Base-by-base conservation (phyloP, 2,888 invertebrate species). In the Drosophila borealis region DNA sequence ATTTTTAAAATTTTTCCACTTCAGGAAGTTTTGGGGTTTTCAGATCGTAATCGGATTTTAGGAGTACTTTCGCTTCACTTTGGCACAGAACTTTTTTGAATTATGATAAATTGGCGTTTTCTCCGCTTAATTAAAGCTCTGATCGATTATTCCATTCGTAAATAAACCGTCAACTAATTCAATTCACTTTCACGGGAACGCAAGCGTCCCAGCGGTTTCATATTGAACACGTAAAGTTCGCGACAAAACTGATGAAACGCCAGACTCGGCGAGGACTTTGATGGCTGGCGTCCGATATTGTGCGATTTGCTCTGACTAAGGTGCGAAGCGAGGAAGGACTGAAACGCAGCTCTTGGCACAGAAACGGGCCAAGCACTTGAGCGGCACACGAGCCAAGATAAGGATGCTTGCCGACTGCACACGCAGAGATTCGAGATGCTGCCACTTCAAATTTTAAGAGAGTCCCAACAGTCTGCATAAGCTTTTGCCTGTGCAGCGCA, bases 251-350 rank as follows among this genome's bases (percentile, higher is more conserved):
- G 8, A 17, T 41, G 14, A 51, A 44, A 4, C 42, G 39, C 29
- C 54, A 49, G 17, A 54, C 53, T 65, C 42, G 60, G 33, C 74
- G 55, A 11, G 6, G 37, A 62, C 49, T 59, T 37, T 34, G 21
- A 48, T 53, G 21, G 13, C 29, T 41, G 25, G 46, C 53, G 72
- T 75, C 70, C 80, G 74, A 53, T 62, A 55, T 45, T 51, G 62
- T 67, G 65, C 68, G 51, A 67, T 65, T 71, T 55, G 78, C 80
- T 83, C 79, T 80, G 74, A 45, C 74, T 77, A 29, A 70, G 70
- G 55, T 77, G 81, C 83, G 78, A 76, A 74, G 73, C 79, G 76
- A 78, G 72, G 68, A 62, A 70, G 78, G 75, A 85, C 78, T 77
- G 75, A 77, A 54, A 36, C 45, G 29, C 46, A 44, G 69, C 34